A percentile compares a stretch with the other conserved stretches of the same genome.
Conservation (phyloP, 2,113 vertebrate genomes). For the Aldabrachelys gigantea region DNA sequence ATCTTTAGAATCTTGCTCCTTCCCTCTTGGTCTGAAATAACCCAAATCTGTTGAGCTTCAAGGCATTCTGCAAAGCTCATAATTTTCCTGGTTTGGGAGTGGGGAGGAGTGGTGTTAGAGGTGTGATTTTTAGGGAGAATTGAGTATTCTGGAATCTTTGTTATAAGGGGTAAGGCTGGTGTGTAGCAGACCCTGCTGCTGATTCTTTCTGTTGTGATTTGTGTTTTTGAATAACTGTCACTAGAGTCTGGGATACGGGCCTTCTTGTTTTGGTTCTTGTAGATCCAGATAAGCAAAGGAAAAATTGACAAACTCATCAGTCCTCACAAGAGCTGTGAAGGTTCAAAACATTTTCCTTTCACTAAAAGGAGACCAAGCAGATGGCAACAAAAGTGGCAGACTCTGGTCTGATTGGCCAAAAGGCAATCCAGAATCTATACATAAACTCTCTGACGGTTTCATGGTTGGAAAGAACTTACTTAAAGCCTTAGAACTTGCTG, state of each 20-base stretch:
- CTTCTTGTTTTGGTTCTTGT: neutral
- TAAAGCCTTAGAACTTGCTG: constrained; percentile 61
- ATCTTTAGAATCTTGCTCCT: neutral
- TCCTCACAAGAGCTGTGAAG: neutral
- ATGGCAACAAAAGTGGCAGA: neutral
- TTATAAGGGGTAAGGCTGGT: too few species aligned
- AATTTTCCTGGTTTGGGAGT: neutral
- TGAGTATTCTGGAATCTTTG: neutral
- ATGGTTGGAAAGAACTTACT: constrained; percentile 26
- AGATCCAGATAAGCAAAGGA: neutral
- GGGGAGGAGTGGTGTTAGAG: neutral
- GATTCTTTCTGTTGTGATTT: neutral
- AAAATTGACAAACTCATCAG: neutral
- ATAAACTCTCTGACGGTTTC: constrained; percentile 59
- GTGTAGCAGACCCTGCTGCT: neutral
- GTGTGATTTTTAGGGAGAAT: neutral
- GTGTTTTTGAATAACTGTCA: neutral
- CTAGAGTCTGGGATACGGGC: neutral
- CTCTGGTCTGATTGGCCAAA: neutral
- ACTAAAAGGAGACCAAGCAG: neutral
- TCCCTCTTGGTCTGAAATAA: neutral
- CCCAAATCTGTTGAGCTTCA: neutral
- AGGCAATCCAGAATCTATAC: constrained; percentile 9
- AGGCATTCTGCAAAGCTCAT: neutral
- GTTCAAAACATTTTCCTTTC: neutral